phyloP scores from a whole-genome alignment of 2,113 vertebrate genomes.

The human region GRCh38 chr6:143418501-143419000 shows the following conservation, averaged over 20 bases:
- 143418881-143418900: constrained; percentile 78
- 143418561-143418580: background rate
- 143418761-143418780: constrained; percentile 81
- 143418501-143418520: background rate
- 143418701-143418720: constrained; percentile 60
- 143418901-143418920: constrained; percentile 74
- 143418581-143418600: background rate
- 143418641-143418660: constrained; percentile 20
- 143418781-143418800: constrained; percentile 79
- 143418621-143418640: background rate
- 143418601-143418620: background rate
- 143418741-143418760: constrained; percentile 83
- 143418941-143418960: constrained; percentile 83
- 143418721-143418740: constrained; percentile 81
- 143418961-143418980: constrained; percentile 72
- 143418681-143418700: background rate
- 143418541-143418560: background rate
- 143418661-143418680: background rate
- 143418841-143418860: constrained; percentile 68
- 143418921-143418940: constrained; percentile 79
- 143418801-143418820: constrained; percentile 76
- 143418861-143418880: constrained; percentile 76
- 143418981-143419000: constrained; percentile 74
- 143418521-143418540: background rate
- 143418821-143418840: constrained; percentile 78